Evolutionary conservation across 64 coral and sea anemone species (phyloP).

Genomic region (Exaiptasia diaphana): DNA sequence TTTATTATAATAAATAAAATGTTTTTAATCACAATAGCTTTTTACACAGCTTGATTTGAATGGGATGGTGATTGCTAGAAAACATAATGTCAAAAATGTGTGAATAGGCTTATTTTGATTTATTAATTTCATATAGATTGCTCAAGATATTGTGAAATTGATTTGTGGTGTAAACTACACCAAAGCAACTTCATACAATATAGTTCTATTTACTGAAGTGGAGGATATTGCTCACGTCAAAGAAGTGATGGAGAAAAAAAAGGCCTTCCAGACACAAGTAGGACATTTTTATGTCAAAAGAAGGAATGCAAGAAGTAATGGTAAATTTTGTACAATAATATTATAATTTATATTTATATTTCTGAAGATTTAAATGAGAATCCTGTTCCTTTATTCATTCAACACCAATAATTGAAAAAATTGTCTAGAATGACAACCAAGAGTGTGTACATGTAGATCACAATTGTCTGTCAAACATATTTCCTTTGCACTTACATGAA

Average conservation of each 20-base stretch:
- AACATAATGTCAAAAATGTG: neutral
- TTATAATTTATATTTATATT: neutral
- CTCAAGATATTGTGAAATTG: neutral
- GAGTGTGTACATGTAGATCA: neutral
- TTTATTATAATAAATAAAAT: neutral
- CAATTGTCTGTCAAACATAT: neutral
- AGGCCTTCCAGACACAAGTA: neutral
- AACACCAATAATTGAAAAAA: neutral
- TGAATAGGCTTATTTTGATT: neutral
- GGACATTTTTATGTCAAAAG: constrained; percentile 1
- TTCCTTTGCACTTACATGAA: neutral
- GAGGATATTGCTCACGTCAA: neutral
- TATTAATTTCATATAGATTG: neutral
- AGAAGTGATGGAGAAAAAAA: neutral
- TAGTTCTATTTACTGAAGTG: neutral
- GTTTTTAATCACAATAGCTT: neutral
- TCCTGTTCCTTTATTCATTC: neutral
- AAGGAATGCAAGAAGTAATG: neutral
- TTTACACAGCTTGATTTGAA: neutral
- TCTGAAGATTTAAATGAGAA: neutral
- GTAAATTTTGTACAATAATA: neutral
- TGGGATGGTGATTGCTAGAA: neutral
- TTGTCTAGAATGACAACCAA: neutral
- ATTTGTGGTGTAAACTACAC: neutral
- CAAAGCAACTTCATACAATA: constrained; percentile 7